A percentile compares a stretch with the other conserved stretches of the same genome.
Evolutionary conservation across 2,888 invertebrate species (phyloP).

Genomic region (Caprella mutica): DNA sequence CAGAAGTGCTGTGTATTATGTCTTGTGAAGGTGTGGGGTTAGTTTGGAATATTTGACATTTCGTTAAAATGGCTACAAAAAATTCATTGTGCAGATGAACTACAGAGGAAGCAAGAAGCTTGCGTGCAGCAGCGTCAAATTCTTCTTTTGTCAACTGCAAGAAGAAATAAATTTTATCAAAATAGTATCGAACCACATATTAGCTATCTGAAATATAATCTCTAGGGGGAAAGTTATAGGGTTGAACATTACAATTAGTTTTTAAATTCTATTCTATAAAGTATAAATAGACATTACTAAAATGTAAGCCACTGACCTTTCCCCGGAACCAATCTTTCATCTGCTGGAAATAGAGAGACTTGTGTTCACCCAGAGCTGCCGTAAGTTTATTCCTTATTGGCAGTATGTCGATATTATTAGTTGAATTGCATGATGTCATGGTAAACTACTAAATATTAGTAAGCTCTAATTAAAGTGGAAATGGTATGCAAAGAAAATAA

Average conservation of each 20-base stretch:
- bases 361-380: conserved; percentile 24
- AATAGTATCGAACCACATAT: neutral
- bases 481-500: no score
- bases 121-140: conserved; percentile 66
- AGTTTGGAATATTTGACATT: conserved; percentile 46
- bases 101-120: conserved; percentile 58
- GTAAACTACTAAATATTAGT: no score
- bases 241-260: no score
- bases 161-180: conserved; percentile 2
- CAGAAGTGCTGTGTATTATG: neutral
- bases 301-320: conserved; percentile 14
- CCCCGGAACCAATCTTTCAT: conserved; percentile 31
- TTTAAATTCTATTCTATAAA: no score
- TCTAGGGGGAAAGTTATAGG: no score
- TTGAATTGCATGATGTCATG: no score
- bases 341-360: conserved; percentile 21
- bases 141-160: conserved; percentile 62
- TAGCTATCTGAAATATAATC: no score
- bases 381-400: conserved; percentile 19
- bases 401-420: no score
- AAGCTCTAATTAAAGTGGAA: no score
- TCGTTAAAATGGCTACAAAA: conserved; percentile 62
- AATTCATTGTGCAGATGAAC: conserved; percentile 76
- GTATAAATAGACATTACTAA: no score
- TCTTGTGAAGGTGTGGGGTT: neutral